phyloP scores from a whole-genome alignment of 2,888 invertebrate genomes.

The Dryobota labecula region DNA sequence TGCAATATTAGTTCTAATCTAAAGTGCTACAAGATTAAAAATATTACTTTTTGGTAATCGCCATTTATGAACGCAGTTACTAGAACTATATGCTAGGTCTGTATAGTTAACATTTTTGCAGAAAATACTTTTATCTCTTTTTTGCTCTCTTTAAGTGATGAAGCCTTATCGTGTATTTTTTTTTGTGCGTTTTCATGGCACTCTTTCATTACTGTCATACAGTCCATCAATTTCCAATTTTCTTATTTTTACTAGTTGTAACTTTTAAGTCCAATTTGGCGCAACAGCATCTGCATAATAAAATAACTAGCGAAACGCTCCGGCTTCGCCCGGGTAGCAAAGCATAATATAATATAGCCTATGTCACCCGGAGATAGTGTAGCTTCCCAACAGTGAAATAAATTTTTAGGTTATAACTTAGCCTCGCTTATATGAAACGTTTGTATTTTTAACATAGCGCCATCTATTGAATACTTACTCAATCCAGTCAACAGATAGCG shows the following conservation, averaged over 20 bases:
- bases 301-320: too few relatives aligned
- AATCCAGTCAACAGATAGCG: too few relatives aligned
- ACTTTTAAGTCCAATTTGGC: neutral
- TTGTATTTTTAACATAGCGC: too few relatives aligned
- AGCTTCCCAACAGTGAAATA: too few relatives aligned
- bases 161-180: too few relatives aligned
- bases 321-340: too few relatives aligned
- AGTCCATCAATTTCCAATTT: neutral
- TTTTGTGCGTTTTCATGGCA: neutral
- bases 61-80: conserved; percentile 9
- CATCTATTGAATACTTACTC: too few relatives aligned
- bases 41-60: conserved; percentile 28
- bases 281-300: neutral
- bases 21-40: conserved; percentile 31
- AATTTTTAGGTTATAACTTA: too few relatives aligned
- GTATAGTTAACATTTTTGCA: neutral
- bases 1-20: conserved; percentile 45
- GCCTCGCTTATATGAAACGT: too few relatives aligned
- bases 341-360: too few relatives aligned
- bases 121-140: neutral
- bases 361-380: too few relatives aligned
- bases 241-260: neutral
- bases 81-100: neutral
- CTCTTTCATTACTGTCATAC: neutral
- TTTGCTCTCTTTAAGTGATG: too few relatives aligned